Base-by-base conservation (phyloP, 64 coral and sea anemone genomes). In the Montipora efflorescens region DNA sequence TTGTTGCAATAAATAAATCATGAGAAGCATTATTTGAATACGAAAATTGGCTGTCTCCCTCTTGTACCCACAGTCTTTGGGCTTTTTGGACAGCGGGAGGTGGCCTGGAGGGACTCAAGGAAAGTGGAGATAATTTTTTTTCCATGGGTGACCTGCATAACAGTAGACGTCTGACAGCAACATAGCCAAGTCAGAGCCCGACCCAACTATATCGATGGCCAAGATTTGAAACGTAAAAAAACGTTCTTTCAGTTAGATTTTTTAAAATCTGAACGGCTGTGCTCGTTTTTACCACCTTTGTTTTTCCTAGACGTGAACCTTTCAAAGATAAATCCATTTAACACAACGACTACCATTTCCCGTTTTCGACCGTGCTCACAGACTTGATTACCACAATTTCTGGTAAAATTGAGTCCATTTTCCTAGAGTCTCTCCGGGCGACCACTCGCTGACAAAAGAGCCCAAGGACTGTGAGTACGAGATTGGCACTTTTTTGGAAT, bases 31-130 rank as follows among this genome's bases (percentile, higher is more conserved):
- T 28, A 28, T 1, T 28, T 28, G 25, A 28, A 28, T 28, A 28
- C 0, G 25, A 28, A 28, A 28, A 28, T 28, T 28, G 28, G 28
- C 52, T 55, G 52, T 0, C 52, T 55, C 52, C 52, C 52, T 55
- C 52, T 55, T 10, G 5, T 55, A 55, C 6, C 52, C 52, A 55
- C 6, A 55, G 52, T 45, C 76, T 44, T 79, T 25, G 44, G 44
- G 76, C 76, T 44, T 1, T 79, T 79, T 79, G 76, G 76, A 47
- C 76, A 79, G 76, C 76, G 28, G 76, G 76, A 15, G 76, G 76
- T 79, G 76, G n/a, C 76, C 76, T 79, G 76, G 76, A 79, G 76
- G 76, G 76, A 79, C 76, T 79, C 76, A 43, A 79, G 76, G 76
- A 79, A 79, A 79, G 76, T 79, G 76, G 28, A 79, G 44, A 36